phyloP scores from a whole-genome alignment of 2,888 invertebrate genomes.

The Alitta virens region DNA sequence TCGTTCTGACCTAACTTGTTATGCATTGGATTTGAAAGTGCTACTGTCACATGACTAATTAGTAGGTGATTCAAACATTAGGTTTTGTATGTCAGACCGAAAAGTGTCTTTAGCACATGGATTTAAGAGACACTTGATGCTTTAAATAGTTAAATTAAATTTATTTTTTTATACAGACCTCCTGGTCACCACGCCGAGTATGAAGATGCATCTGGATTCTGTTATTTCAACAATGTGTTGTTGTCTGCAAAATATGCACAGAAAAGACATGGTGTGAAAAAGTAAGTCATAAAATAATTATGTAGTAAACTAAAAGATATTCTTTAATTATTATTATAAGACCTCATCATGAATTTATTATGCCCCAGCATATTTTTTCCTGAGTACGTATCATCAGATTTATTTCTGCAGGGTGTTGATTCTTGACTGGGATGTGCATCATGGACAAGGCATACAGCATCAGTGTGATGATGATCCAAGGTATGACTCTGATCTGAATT shows the following conservation, averaged over 20 bases:
- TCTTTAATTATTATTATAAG: not conserved
- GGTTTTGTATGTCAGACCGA: too few species aligned
- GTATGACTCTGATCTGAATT: slow-evolving; percentile 62
- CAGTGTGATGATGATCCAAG: slow-evolving; percentile 62
- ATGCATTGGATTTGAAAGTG: too few species aligned
- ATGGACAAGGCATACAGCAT: slow-evolving; percentile 81
- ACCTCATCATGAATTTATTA: not conserved
- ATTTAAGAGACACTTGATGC: too few species aligned
- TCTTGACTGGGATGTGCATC: slow-evolving; percentile 95
- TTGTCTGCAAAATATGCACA: slow-evolving; percentile 77
- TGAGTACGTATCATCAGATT: not conserved
- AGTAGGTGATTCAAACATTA: too few species aligned
- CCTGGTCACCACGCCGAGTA: slow-evolving; percentile 89
- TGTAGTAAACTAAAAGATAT: not conserved
- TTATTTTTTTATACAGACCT: slow-evolving; percentile 63
- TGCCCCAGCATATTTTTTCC: not conserved
- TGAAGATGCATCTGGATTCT: slow-evolving; percentile 80
- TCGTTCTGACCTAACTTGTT: too few species aligned
- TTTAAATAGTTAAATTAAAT: not conserved
- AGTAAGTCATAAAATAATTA: slow-evolving; percentile 55
- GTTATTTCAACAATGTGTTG: slow-evolving; percentile 80
- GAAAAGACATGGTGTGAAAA: slow-evolving; percentile 63
- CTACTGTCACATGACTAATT: too few species aligned
- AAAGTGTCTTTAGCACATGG: too few species aligned
- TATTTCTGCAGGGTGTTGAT: slow-evolving; percentile 74